Conservation (phyloP, 2,113 vertebrate species). For the Myxocyprinus asiaticus region DNA sequence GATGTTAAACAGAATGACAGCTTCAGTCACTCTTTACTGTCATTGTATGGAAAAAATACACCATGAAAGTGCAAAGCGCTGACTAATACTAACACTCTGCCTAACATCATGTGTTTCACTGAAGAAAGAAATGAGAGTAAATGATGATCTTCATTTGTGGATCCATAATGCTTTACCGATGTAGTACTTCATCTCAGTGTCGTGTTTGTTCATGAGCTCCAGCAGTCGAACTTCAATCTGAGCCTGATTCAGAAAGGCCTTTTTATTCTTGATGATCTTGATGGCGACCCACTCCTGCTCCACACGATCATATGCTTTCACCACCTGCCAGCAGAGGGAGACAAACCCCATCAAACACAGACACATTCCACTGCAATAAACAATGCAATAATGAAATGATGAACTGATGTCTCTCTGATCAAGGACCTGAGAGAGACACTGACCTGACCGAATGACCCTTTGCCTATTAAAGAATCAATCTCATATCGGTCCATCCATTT, state of each 20-base stretch:
- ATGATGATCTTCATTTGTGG: no score
- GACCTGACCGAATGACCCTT: conserved; percentile 99
- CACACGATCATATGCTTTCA: conserved; percentile 95
- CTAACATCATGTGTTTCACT: no score
- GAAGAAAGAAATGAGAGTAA: no score
- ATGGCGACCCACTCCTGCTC: conserved; percentile 99
- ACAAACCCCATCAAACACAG: not conserved
- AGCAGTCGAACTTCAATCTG: conserved; percentile 99
- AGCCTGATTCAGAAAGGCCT: conserved; percentile 98
- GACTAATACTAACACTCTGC: no score
- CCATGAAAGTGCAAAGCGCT: no score
- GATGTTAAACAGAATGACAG: no score
- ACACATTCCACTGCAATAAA: not conserved
- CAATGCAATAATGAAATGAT: no score
- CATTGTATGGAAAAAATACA: no score
- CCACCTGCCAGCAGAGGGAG: conserved; percentile 78
- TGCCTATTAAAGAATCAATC: conserved; percentile 98
- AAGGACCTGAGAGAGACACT: not conserved
- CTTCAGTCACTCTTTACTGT: no score
- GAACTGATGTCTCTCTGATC: no score
- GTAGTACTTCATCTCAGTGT: conserved; percentile 99
- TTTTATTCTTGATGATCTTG: conserved; percentile 99
- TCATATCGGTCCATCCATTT: conserved; percentile 99
- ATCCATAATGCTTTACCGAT: conserved; percentile 81
- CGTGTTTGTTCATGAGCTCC: conserved; percentile 99